Percentiles rank a stretch among this genome's conserved stretches.
phyloP scores from a whole-genome alignment of 2,113 vertebrate genomes.

The Melospiza georgiana region DNA sequence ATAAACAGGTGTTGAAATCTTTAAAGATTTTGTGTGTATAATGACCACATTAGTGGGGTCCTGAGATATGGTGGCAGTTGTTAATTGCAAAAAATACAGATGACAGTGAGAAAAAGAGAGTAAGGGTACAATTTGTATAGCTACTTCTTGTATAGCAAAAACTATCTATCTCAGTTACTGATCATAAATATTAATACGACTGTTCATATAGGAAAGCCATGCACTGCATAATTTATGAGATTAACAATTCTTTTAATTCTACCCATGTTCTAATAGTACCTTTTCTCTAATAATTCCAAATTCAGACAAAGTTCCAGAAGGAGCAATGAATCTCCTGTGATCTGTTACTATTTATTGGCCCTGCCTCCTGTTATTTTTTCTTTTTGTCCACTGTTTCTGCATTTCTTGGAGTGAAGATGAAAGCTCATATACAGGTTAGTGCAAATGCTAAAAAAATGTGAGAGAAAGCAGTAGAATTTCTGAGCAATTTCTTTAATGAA shows the following conservation, averaged over 20 bases:
- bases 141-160: not conserved
- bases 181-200: not conserved
- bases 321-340: not conserved
- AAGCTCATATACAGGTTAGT: not conserved
- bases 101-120: not conserved
- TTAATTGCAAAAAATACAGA: not conserved
- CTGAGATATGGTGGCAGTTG: not conserved
- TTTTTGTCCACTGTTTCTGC: not conserved
- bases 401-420: not conserved
- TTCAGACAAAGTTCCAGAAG: not conserved
- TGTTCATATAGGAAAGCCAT: not conserved
- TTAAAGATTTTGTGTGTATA: not conserved
- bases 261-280: not conserved
- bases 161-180: not conserved
- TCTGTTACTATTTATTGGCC: not conserved
- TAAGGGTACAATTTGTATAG: not conserved
- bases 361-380: not conserved
- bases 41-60: not conserved
- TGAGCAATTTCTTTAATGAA: not conserved
- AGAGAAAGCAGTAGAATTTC: not conserved
- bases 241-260: not conserved
- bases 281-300: not conserved
- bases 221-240: not conserved
- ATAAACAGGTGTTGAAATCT: not conserved
- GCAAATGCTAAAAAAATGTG: not conserved